Conservation (phyloP, 2,797 vertebrate genomes). For the Sebastes steindachneri region DNA sequence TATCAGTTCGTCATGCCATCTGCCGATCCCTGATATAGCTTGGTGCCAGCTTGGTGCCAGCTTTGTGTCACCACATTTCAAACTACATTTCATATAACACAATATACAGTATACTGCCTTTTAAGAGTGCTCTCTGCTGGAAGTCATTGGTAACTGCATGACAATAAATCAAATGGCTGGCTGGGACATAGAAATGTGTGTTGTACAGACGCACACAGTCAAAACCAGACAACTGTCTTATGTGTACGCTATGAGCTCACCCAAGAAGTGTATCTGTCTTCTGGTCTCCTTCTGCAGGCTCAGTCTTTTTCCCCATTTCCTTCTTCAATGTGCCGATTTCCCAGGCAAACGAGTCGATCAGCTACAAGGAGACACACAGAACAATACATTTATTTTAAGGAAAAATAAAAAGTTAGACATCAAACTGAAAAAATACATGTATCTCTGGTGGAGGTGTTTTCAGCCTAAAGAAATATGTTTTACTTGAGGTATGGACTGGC, state of each 20-base stretch:
- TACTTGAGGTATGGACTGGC: neutral
- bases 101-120: neutral
- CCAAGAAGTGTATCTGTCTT: slow-evolving; percentile 69
- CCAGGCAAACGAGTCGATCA: slow-evolving; percentile 92
- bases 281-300: slow-evolving; percentile 77
- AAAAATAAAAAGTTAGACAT: neutral
- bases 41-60: neutral
- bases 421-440: neutral
- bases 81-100: neutral
- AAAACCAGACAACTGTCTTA: neutral
- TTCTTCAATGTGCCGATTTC: slow-evolving; percentile 95
- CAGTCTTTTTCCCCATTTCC: slow-evolving; percentile 90
- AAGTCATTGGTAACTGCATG: neutral
- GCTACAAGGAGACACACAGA: slow-evolving; percentile 78
- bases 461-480: neutral
- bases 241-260: slow-evolving; percentile 38
- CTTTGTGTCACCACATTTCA: neutral
- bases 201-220: neutral
- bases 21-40: neutral
- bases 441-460: neutral
- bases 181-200: neutral
- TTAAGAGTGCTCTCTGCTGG: slow-evolving; percentile 28
- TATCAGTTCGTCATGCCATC: neutral
- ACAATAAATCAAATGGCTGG: neutral
- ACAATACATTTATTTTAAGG: neutral